phyloP scores from a whole-genome alignment of 1,140 invertebrate species.

The Metaphire vulgaris region DNA sequence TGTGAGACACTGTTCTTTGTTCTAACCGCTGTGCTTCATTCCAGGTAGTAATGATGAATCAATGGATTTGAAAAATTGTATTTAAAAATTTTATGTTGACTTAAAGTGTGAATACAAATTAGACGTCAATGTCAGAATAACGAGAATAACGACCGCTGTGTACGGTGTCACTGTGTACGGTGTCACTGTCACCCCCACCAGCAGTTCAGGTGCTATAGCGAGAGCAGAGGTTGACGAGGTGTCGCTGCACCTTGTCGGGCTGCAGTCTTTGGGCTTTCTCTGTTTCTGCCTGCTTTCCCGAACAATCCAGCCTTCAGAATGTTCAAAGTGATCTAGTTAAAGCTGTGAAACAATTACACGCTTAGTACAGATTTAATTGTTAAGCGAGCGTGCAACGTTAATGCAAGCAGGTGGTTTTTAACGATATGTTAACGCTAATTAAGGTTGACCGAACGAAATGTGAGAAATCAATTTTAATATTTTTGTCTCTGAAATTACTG shows the following conservation, averaged over 20 bases:
- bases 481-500: constrained; percentile 3
- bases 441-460: too few species aligned
- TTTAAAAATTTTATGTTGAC: not conserved
- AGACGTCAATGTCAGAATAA: too few species aligned
- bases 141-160: too few species aligned
- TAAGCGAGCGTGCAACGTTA: too few species aligned
- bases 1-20: not conserved
- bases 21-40: not conserved
- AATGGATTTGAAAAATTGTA: not conserved
- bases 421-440: too few species aligned
- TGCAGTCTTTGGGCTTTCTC: not conserved
- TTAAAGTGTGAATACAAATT: constrained; percentile 3
- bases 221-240: not conserved
- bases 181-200: too few species aligned
- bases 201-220: too few species aligned
- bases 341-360: not conserved
- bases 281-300: not conserved
- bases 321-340: not conserved
- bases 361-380: too few species aligned
- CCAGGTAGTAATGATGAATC: not conserved
- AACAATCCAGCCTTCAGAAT: not conserved
- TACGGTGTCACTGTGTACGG: too few species aligned
- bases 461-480: not conserved
- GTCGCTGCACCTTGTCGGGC: not conserved
- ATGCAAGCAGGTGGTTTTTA: too few species aligned